A percentile compares a stretch with the other conserved stretches of the same genome.
Evolutionary conservation across 2,888 invertebrate species (phyloP).

Genomic region (Agonopterix alstromeriana): DNA sequence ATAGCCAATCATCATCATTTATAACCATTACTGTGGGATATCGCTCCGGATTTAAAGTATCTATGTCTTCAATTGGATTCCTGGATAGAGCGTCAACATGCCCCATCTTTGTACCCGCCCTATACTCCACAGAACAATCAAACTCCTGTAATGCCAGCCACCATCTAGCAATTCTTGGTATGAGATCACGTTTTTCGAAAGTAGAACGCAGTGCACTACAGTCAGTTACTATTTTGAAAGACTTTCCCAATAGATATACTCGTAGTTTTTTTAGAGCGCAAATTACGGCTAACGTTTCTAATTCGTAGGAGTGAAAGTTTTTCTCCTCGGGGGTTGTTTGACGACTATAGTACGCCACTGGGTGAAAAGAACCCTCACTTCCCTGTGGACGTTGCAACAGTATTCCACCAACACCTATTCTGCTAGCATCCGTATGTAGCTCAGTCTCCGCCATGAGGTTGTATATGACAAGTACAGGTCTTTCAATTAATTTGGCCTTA

Average conservation of each 20-base stretch:
- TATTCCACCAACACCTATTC: conserved; percentile 5
- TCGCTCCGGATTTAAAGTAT: background rate
- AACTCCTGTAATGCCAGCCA: conserved; percentile 10
- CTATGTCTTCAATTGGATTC: background rate
- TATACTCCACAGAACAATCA: conserved; percentile 7
- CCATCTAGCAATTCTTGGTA: conserved; percentile 10
- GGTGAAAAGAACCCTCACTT: background rate
- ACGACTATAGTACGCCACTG: conserved; percentile 13
- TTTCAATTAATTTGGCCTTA: background rate
- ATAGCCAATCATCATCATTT: background rate
- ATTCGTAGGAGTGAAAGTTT: conserved; percentile 15
- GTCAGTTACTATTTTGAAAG: conserved; percentile 11
- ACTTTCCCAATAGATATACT: background rate
- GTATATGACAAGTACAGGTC: conserved; percentile 16
- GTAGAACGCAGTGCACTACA: conserved; percentile 13
- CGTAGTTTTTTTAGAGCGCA: conserved; percentile 3
- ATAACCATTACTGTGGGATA: background rate
- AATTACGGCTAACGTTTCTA: conserved; percentile 19
- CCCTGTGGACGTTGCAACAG: background rate
- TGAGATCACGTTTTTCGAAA: conserved; percentile 8
- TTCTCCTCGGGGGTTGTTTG: conserved; percentile 16
- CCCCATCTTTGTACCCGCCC: conserved; percentile 5
- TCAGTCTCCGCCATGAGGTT: conserved; percentile 16
- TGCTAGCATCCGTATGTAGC: conserved; percentile 9
- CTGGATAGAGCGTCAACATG: conserved; percentile 8